These are phyloP conservation scores for Chaitophorus viminalis DNA, from an alignment of 2,888 invertebrate genomes.

Conservation along the genomic window DNA sequence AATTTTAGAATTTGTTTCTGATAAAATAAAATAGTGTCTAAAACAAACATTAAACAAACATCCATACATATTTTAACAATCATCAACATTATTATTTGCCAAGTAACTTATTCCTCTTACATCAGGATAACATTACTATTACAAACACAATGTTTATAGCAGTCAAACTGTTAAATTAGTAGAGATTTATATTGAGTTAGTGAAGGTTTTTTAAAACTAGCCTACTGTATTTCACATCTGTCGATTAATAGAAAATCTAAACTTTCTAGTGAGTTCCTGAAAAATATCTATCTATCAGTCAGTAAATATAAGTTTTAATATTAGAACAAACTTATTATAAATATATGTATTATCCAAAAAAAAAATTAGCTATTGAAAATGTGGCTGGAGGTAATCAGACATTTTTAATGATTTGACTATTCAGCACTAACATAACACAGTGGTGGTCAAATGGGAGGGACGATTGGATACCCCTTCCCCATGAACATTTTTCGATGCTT, in stretches of 20 bases:
- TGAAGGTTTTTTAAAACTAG: neutral
- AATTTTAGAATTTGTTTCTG: neutral
- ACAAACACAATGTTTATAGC: neutral
- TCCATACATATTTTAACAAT: too few relatives aligned
- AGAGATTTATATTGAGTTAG: conserved; percentile 1
- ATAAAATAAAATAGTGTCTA: neutral
- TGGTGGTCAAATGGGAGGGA: too few relatives aligned
- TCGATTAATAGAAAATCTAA: neutral
- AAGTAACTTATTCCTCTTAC: neutral
- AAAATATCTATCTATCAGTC: neutral
- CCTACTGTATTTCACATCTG: neutral
- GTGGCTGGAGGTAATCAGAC: too few relatives aligned
- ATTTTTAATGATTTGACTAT: neutral
- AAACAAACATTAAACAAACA: neutral
- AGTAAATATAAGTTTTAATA: neutral
- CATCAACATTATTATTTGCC: neutral
- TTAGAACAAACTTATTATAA: neutral
- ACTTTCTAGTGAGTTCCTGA: neutral
- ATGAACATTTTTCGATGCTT: too few relatives aligned
- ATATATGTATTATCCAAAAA: too few relatives aligned
- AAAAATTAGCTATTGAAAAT: too few relatives aligned
- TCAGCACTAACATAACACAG: too few relatives aligned
- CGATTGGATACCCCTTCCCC: too few relatives aligned
- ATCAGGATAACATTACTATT: conserved; percentile 6
- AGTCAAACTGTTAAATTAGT: neutral